Evolutionary conservation across 2,113 vertebrate species (phyloP), one percentile per base, ranked within the genome.

Genomic region (Chamaetylas fuelleborni): DNA sequence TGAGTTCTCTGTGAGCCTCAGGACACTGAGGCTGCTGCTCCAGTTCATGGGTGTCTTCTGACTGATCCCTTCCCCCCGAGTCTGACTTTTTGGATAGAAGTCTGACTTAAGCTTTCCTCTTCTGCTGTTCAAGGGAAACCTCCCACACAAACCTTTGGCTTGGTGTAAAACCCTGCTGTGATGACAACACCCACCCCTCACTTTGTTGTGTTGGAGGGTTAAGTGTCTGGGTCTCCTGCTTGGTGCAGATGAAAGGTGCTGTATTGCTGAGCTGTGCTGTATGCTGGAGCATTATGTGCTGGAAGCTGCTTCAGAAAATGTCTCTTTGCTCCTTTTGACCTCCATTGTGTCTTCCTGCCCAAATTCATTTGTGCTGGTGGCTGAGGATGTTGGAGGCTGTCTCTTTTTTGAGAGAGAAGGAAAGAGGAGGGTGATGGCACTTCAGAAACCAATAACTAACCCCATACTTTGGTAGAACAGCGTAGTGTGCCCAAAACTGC

Each of bases 181-280:
- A 84, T 91, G 85, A 54, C n/a, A 57, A 54, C 57, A 78, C 56
- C 72, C 45, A 74, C 64, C 34, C 56, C 79, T 81, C 14, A 12
- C 93, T 88, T 88, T 86, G 53, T 71, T 90, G 86, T 91, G 40
- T 42, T 82, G 14, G 31, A 54, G 93, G 69, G 64, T 88, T 96
- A 88, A 90, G 88, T 73, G 85, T 53, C 60, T 25, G 29, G 85
- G 50, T 90, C 66, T 94, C 91, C 72, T 72, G 88, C 91, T 42
- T 76, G 50, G 70, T 85, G 34, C 34, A 53, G 69, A 71, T 87
- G 88, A 86, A 87, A 86, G 50, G 38, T 90, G 76, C 42, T 58
- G 66, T 65, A 26, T 29, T 60, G 65, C 85, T 65, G 69, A 93
- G 58, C 53, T 6, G 29, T 88, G 66, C 77, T 83, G 72, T 54